Evolutionary conservation across 2,797 vertebrate genomes (phyloP).

Genomic region (Chaenodraco wilsoni): DNA sequence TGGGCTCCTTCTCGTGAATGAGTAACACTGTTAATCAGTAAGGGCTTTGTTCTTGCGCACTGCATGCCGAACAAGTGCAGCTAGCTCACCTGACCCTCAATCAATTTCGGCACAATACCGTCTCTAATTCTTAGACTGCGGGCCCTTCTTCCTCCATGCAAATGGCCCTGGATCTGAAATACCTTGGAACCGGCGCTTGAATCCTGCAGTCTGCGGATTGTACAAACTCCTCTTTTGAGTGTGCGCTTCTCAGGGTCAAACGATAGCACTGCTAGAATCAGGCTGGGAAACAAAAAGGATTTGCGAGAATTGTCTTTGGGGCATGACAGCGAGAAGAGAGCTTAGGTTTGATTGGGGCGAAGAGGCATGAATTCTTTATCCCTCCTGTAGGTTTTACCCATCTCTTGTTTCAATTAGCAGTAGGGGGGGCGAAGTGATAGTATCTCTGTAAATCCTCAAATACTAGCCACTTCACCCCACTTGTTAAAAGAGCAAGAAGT

Average conservation of each 20-base stretch:
- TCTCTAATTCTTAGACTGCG: slow-evolving; percentile 27
- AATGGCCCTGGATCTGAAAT: slow-evolving; percentile 34
- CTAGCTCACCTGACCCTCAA: slow-evolving; percentile 61
- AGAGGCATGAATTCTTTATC: slow-evolving; percentile 58
- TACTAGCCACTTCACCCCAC: slow-evolving; percentile 30
- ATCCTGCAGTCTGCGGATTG: slow-evolving; percentile 21
- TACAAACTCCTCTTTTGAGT: slow-evolving; percentile 6
- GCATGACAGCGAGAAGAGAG: slow-evolving; percentile 55
- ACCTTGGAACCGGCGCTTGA: slow-evolving; percentile 20
- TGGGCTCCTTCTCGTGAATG: slow-evolving; percentile 70
- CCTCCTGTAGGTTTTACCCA: slow-evolving; percentile 43
- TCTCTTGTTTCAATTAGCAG: slow-evolving; percentile 67
- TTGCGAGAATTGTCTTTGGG: slow-evolving; percentile 52
- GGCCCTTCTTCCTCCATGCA: slow-evolving; percentile 36
- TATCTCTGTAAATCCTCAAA: slow-evolving; percentile 40
- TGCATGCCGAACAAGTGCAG: slow-evolving; percentile 43
- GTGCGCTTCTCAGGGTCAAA: slow-evolving; percentile 51
- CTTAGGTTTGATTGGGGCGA: slow-evolving; percentile 59
- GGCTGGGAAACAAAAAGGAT: slow-evolving; percentile 56
- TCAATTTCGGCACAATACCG: slow-evolving; percentile 42
- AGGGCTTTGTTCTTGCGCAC: slow-evolving; percentile 50
- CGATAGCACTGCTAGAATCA: not conserved
- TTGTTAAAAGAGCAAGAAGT: slow-evolving; percentile 36
- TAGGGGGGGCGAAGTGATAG: slow-evolving; percentile 7
- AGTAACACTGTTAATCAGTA: slow-evolving; percentile 73